These are phyloP conservation scores for Centroberyx gerrardi DNA, from an alignment of 2,797 vertebrate species.

Conservation along the genomic window DNA sequence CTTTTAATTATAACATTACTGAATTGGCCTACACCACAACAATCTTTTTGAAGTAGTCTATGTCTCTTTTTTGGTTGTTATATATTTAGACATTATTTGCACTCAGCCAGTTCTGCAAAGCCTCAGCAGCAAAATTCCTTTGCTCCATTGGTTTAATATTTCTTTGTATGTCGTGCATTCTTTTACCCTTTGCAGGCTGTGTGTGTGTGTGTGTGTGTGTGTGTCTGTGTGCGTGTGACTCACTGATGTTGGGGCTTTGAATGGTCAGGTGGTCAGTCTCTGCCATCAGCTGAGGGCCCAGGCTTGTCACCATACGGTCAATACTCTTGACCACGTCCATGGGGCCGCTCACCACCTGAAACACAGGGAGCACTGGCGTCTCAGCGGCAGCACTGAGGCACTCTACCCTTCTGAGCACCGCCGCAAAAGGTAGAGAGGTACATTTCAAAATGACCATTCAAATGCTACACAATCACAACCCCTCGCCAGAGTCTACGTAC, in stretches of 20 bases:
- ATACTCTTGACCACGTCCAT: conserved; percentile 90
- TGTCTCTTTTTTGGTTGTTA: too few relatives aligned
- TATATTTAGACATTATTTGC: background rate
- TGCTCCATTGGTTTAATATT: background rate
- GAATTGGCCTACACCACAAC: too few relatives aligned
- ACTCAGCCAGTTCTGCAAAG: background rate
- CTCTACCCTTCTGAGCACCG: background rate
- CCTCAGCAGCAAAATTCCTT: conserved; percentile 5
- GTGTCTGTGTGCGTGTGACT: conserved; percentile 62
- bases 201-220: conserved; percentile 1
- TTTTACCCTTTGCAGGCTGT: background rate
- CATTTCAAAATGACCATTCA: conserved; percentile 66
- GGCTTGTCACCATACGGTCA: conserved; percentile 86
- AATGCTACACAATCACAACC: conserved; percentile 26
- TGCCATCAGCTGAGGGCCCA: conserved; percentile 82
- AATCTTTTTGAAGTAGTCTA: too few relatives aligned
- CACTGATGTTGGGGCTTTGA: conserved; percentile 86
- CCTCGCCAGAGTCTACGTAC: conserved; percentile 6
- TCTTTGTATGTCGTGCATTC: background rate
- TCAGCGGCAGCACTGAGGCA: conserved; percentile 24
- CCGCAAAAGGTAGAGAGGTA: conserved; percentile 14
- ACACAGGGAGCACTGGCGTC: conserved; percentile 35
- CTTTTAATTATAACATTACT: too few relatives aligned
- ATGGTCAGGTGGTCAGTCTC: conserved; percentile 82
- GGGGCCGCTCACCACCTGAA: conserved; percentile 90